Base-by-base conservation (phyloP, 2,888 invertebrate species). In the Periphyllus acericola region DNA sequence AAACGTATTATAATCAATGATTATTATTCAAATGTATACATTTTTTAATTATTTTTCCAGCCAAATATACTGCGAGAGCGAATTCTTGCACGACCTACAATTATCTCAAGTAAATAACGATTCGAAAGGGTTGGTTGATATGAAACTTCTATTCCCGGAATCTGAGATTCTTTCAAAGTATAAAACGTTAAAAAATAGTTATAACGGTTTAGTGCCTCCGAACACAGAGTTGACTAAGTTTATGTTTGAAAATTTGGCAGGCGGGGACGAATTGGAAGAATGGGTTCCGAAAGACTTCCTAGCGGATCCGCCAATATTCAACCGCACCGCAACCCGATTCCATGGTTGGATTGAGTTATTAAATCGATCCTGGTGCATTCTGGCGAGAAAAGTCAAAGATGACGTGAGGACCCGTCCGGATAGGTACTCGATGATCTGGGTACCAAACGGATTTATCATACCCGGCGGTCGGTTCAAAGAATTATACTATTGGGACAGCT, bases 401-500 rank as follows among this genome's bases (percentile, higher is more conserved):
- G 91, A 91, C 76, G 92, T 92, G 40, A 90, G 89, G 76, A 87
- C 90, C 90, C 86, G 91, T 91, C 92, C 94, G 87, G 92, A 94
- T 83, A 92, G 92, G 89, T 93, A 94, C 91, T 95, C 95, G 75
- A 93, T 95, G 75, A 93, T 95, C 60, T 94, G 94, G 83, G 93
- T 96, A 2, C 93, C 94, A 0, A 92, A 96, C 89, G 94, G 94
- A 1, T 95, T 95, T 46, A 93, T 95, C 60, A 94, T 93, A 90
- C 96, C 93, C 21, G 94, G 96, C 90, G 93, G 97, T 89, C 36
- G 93, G 92, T 94, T 97, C 92, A 89, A 89, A 21, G 95, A 95
- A 91, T 93, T 95, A 80, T 97, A 96, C 91, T 97, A 97, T 91
- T 97, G 97, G 97, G 97, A 97, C 91, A 94, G 96, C 0, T 97